Percentiles rank a stretch among this genome's conserved stretches.
phyloP scores from a whole-genome alignment of 1,140 invertebrate genomes.

The Cepaea nemoralis region DNA sequence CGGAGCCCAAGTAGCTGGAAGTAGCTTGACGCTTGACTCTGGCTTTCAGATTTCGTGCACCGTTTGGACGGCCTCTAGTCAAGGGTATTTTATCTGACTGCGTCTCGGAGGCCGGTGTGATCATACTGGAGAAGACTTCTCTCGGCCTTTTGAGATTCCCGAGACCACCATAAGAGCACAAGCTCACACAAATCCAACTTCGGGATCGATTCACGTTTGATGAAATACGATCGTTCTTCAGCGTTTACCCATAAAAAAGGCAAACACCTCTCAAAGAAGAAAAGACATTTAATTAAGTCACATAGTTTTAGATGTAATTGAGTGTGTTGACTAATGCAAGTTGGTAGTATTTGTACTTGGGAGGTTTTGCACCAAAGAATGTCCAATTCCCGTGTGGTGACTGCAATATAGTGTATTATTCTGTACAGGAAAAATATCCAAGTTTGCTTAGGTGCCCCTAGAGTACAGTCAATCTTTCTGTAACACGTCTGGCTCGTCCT shows the following conservation, averaged over 20 bases:
- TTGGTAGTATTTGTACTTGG: background rate
- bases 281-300: conserved; percentile 13
- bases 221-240: no score
- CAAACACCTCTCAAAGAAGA: no score
- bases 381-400: background rate
- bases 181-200: no score
- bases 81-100: conserved; percentile 28
- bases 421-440: background rate
- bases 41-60: background rate
- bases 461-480: background rate
- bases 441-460: background rate
- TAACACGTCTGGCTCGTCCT: background rate
- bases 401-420: background rate
- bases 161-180: background rate
- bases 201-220: no score
- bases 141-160: background rate
- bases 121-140: conserved; percentile 6
- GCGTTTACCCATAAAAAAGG: no score
- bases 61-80: conserved; percentile 5
- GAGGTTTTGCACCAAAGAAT: background rate
- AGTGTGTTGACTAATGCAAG: background rate
- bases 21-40: conserved; percentile 29
- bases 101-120: background rate
- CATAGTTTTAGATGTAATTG: background rate
- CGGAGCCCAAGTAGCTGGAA: conserved; percentile 29